These are phyloP conservation scores for Stegodyphus dumicola DNA, from an alignment of 1,140 invertebrate genomes.

Conservation along the genomic window DNA sequence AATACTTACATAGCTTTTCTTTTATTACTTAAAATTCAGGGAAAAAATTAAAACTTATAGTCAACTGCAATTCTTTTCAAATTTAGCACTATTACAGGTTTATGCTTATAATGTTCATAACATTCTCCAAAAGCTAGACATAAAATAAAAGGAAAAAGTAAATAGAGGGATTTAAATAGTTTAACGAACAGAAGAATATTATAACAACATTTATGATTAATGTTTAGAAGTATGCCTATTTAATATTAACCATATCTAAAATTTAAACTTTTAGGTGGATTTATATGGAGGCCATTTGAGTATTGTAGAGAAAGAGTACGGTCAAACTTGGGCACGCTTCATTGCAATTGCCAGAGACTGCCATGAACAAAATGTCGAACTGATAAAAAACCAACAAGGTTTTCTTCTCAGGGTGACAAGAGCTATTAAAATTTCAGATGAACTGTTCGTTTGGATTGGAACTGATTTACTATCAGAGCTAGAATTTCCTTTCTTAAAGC, in stretches of 20 bases:
- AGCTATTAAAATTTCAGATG: conserved; percentile 72
- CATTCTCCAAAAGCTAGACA: not conserved
- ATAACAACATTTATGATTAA: not conserved
- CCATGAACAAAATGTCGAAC: conserved; percentile 74
- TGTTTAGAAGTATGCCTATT: not conserved
- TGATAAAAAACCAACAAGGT: conserved; percentile 7
- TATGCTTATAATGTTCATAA: not conserved
- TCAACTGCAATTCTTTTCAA: too few relatives aligned
- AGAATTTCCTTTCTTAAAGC: conserved; percentile 81
- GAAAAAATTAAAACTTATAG: too few relatives aligned
- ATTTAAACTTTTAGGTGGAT: conserved; percentile 39
- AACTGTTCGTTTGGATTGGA: conserved; percentile 84
- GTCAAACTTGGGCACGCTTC: conserved; percentile 57
- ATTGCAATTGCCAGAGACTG: conserved; percentile 76
- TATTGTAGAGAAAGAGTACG: conserved; percentile 23
- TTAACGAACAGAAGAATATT: not conserved
- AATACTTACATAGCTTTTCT: too few relatives aligned
- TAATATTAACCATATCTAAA: not conserved
- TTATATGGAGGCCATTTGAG: conserved; percentile 22
- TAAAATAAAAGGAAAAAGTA: not conserved
- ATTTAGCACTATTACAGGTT: not conserved
- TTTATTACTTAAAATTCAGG: too few relatives aligned
- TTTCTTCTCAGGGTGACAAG: conserved; percentile 67
- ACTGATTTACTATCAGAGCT: conserved; percentile 78
- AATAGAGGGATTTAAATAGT: not conserved